phyloP scores from a whole-genome alignment of 1,140 invertebrate genomes.

The Scaptomyza graminum region DNA sequence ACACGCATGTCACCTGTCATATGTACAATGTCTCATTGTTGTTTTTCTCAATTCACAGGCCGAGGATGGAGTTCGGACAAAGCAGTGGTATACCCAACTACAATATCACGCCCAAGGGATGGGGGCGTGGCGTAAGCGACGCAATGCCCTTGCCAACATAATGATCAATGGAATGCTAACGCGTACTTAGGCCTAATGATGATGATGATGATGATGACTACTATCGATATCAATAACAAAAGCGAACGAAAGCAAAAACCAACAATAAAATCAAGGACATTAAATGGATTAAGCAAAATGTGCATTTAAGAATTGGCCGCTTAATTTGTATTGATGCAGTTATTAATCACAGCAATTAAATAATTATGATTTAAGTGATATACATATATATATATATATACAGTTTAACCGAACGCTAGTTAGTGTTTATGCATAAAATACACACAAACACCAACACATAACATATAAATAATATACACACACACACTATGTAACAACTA shows the following conservation, averaged over 20 bases:
- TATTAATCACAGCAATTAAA: constrained; percentile 67
- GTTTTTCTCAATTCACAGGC: constrained; percentile 88
- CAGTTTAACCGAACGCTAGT: constrained; percentile 72
- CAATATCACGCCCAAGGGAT: constrained; percentile 95
- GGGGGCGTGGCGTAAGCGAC: constrained; percentile 94
- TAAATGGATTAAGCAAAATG: constrained; percentile 31
- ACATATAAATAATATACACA: constrained; percentile 41
- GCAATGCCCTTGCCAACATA: constrained; percentile 96
- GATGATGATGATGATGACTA: not conserved
- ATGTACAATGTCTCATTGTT: constrained; percentile 31
- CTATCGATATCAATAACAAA: constrained; percentile 5
- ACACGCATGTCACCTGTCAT: constrained; percentile 49
- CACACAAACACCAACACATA: constrained; percentile 37
- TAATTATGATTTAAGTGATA: constrained; percentile 78
- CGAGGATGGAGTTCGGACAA: constrained; percentile 92
- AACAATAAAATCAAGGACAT: constrained; percentile 29
- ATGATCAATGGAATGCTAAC: constrained; percentile 95
- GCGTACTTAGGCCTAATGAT: constrained; percentile 49
- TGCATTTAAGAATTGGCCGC: constrained; percentile 60
- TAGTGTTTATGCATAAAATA: constrained; percentile 42
- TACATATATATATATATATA: constrained; percentile 15
- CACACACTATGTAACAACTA: constrained; percentile 45
- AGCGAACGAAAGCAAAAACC: not conserved
- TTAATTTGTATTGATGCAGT: constrained; percentile 67
- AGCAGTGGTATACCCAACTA: constrained; percentile 94